A percentile compares a stretch with the other conserved stretches of the same genome.
Conservation (phyloP, 2,797 vertebrate species). For the Lepus townsendii region DNA sequence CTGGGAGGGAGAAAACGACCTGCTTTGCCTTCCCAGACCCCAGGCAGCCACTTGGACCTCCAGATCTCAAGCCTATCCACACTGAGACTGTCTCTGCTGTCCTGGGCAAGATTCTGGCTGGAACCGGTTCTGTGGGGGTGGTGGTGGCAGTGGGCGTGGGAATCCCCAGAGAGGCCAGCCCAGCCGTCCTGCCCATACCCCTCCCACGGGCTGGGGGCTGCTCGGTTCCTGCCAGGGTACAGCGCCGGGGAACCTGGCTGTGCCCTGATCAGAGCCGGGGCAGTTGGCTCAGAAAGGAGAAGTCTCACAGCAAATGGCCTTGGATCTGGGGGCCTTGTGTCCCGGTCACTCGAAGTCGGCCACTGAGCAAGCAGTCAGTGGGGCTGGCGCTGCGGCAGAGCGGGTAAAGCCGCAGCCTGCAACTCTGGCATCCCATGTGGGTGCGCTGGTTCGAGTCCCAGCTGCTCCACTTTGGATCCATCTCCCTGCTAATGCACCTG, state of each 20-base stretch:
- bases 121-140: neutral
- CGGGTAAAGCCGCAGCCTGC: too few species aligned
- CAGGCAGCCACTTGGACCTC: neutral
- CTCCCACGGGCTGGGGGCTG: rapidly evolving
- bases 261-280: neutral
- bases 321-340: neutral
- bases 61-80: slow-evolving; percentile 46
- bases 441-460: too few species aligned
- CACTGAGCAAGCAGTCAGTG: neutral
- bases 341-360: neutral
- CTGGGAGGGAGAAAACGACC: neutral
- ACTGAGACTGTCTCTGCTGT: neutral
- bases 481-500: too few species aligned
- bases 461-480: too few species aligned
- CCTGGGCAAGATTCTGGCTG: neutral
- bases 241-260: neutral
- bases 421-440: too few species aligned
- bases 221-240: neutral
- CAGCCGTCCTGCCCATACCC: neutral
- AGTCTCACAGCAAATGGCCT: neutral
- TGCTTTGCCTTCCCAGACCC: slow-evolving; percentile 17
- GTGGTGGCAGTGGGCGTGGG: neutral
- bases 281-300: neutral
- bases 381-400: neutral
- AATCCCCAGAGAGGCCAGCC: neutral